Evolutionary conservation across 1,140 invertebrate genomes (phyloP).

Genomic region (Gonatopus flavifemur): DNA sequence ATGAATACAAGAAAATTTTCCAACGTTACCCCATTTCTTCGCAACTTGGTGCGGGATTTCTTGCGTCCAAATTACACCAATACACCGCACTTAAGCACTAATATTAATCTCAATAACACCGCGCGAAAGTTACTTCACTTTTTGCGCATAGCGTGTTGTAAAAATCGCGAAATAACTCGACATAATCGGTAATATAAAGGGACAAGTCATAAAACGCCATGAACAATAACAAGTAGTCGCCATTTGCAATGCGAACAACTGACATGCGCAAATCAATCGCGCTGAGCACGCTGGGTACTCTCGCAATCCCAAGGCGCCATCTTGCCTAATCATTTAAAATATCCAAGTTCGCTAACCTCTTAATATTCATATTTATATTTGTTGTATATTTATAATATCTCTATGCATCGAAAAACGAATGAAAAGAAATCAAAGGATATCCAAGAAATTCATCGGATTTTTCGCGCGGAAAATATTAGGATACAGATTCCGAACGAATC

Average conservation of each 20-base stretch:
- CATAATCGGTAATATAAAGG: slow-evolving; percentile 64
- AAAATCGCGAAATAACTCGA: slow-evolving; percentile 55
- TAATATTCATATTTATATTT: neutral
- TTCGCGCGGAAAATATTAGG: too few relatives aligned
- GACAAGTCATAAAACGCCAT: slow-evolving; percentile 68
- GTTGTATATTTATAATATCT: neutral
- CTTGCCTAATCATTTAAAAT: slow-evolving; percentile 40
- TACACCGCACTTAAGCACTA: slow-evolving; percentile 38
- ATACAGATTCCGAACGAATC: neutral
- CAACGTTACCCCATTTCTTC: slow-evolving; percentile 57
- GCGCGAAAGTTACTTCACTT: slow-evolving; percentile 43
- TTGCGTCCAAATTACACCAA: slow-evolving; percentile 39
- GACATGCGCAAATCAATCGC: slow-evolving; percentile 68
- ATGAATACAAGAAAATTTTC: slow-evolving; percentile 47
- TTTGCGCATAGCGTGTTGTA: slow-evolving; percentile 42
- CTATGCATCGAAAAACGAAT: neutral
- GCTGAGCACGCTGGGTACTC: slow-evolving; percentile 52
- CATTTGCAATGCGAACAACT: slow-evolving; percentile 72
- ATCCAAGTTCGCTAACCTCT: slow-evolving; percentile 24
- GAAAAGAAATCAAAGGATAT: too few relatives aligned
- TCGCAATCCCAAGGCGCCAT: slow-evolving; percentile 37
- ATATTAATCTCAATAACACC: slow-evolving; percentile 39
- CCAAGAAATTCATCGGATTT: too few relatives aligned
- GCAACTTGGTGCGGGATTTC: slow-evolving; percentile 47
- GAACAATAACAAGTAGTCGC: slow-evolving; percentile 77